phyloP scores from a whole-genome alignment of 2,888 invertebrate genomes.

The Zelleria hepariella region DNA sequence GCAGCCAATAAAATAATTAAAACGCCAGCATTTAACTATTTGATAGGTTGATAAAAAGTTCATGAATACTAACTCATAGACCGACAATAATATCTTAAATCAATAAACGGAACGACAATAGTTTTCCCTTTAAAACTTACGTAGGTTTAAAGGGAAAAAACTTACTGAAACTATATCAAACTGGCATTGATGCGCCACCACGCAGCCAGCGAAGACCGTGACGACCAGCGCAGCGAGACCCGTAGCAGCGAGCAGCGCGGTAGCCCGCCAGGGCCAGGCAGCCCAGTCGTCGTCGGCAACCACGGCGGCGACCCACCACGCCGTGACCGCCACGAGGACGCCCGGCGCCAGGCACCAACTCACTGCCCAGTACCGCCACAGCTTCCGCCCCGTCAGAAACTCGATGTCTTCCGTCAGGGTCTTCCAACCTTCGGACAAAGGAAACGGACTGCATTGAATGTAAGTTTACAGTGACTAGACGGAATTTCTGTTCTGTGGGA shows the following conservation, averaged over 20 bases:
- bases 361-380: slow-evolving; percentile 36
- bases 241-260: slow-evolving; percentile 20
- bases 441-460: too few species aligned
- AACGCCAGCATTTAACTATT: too few species aligned
- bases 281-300: slow-evolving; percentile 13
- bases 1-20: too few species aligned
- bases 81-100: too few species aligned
- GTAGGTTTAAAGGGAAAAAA: slow-evolving; percentile 11
- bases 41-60: too few species aligned
- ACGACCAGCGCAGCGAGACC: slow-evolving; percentile 22
- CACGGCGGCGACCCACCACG: slow-evolving; percentile 39
- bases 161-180: slow-evolving; percentile 32
- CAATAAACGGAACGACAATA: too few species aligned
- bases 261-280: slow-evolving; percentile 31
- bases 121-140: too few species aligned
- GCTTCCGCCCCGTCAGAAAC: slow-evolving; percentile 35
- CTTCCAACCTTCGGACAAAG: slow-evolving; percentile 50
- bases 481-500: too few species aligned
- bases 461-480: too few species aligned
- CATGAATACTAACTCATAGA: too few species aligned
- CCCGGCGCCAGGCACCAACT: slow-evolving; percentile 42
- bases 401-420: slow-evolving; percentile 45
- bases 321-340: slow-evolving; percentile 24
- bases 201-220: slow-evolving; percentile 24
- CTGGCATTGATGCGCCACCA: slow-evolving; percentile 45